Base-by-base conservation (phyloP, 2,888 invertebrate species). In the Halocaridina rubra region DNA sequence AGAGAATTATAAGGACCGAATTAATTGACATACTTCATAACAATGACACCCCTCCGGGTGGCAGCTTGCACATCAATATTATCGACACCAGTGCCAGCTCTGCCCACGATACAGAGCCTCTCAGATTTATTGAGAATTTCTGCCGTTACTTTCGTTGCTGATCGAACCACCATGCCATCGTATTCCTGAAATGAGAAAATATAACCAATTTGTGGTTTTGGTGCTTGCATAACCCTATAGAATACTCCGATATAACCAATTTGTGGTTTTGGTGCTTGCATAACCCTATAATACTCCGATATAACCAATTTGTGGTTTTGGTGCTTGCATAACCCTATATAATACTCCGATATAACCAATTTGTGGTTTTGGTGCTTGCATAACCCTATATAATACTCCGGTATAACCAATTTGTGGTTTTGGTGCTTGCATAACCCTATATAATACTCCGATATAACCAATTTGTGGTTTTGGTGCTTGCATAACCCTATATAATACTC, bases 41-140 rank as follows among this genome's bases (percentile, higher is more conserved):
- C 99, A 88, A 97, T 93, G 89, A 98, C 93, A 89, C 96, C 96
- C 89, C 94, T 93, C 88, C 93, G 92, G 0, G 96, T 97, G 3
- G 99, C 98, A 5, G 96, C 95, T 57, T 93, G 92, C 67, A 97
- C 94, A 91, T 99, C 98, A 88, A 99, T 98, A 91, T 99, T 99
- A 92, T 99, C 99, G 3, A 98, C 97, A 3, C 99, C 99, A 1
- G 98, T 98, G 5, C 99, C 99, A n/a, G 99, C 99, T 67, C 99
- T 93, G 16, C 97, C 98, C 61, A 99, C 95, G 22, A 97, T 95
- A 91, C 96, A 96, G 64, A 99, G 92, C 80, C 93, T 94, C 1
- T 92, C 92, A 1, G 94, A 95, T 0, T 92, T 92, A 80, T 93
- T 93, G 86, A 99, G 93, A 32, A 99, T 94, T 88, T 96, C 96